These are phyloP conservation scores for Centropristis striata DNA, from an alignment of 2,113 vertebrate species.

Conservation along the genomic window DNA sequence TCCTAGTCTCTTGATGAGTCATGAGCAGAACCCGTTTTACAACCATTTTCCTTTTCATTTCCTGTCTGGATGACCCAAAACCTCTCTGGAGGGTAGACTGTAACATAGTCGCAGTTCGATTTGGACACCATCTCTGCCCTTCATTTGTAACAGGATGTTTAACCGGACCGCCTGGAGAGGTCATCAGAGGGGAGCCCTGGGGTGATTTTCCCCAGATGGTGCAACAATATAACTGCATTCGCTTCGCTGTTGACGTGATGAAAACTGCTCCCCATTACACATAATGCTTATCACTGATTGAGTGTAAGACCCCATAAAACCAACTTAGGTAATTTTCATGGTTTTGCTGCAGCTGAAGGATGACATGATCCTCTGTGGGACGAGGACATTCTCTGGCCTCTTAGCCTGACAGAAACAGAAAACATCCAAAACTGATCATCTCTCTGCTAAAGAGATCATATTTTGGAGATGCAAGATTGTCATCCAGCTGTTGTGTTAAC, in stretches of 20 bases:
- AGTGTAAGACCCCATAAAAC: slow-evolving; percentile 34
- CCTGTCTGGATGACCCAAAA: slow-evolving; percentile 73
- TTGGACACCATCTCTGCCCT: slow-evolving; percentile 60
- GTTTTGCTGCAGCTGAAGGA: slow-evolving; percentile 48
- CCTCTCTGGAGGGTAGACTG: slow-evolving; percentile 60
- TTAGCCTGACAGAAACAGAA: slow-evolving; percentile 4
- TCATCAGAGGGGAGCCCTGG: slow-evolving; percentile 29
- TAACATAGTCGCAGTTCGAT: slow-evolving; percentile 51
- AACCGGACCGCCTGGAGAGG: slow-evolving; percentile 55
- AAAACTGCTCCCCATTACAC: slow-evolving; percentile 24
- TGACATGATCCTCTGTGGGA: slow-evolving; percentile 28
- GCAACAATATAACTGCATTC: slow-evolving; percentile 39
- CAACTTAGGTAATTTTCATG: slow-evolving; percentile 36
- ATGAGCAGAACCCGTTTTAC: slow-evolving; percentile 67
- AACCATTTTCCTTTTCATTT: slow-evolving; percentile 77
- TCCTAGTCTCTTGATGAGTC: slow-evolving; percentile 71
- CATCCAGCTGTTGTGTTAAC: background rate
- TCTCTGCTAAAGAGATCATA: slow-evolving; percentile 22
- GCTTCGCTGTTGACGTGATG: slow-evolving; percentile 20
- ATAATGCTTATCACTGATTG: slow-evolving; percentile 9
- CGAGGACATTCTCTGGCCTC: slow-evolving; percentile 22
- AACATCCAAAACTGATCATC: slow-evolving; percentile 16
- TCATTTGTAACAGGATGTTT: slow-evolving; percentile 77
- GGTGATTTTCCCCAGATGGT: slow-evolving; percentile 64
- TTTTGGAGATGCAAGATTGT: slow-evolving; percentile 7